Conservation (phyloP, 2,113 vertebrate genomes). For the Sander vitreus region DNA sequence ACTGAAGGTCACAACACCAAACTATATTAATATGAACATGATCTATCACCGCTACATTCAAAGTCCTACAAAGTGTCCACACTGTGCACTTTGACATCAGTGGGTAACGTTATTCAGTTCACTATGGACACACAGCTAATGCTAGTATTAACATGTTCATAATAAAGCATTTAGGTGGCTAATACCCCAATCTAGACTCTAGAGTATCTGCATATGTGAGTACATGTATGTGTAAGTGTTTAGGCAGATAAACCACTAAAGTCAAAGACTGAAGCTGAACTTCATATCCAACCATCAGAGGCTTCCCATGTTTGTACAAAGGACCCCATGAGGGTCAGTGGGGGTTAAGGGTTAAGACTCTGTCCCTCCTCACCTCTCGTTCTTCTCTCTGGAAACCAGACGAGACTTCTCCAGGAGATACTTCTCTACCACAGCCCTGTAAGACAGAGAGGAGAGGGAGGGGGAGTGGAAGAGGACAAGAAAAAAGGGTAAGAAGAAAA, state of each 20-base stretch:
- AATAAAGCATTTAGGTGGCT: background rate
- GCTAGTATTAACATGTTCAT: background rate
- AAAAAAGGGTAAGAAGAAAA: constrained; percentile 29
- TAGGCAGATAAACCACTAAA: constrained; percentile 15
- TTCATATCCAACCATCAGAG: constrained; percentile 45
- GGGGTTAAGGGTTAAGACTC: constrained; percentile 44
- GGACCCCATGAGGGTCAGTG: constrained; percentile 29
- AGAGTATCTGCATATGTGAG: background rate
- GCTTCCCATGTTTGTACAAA: constrained; percentile 51
- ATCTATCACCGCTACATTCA: background rate
- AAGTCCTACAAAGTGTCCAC: background rate
- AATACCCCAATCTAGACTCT: background rate
- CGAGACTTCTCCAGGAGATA: constrained; percentile 99
- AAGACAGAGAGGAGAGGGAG: background rate
- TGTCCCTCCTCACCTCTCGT: constrained; percentile 89
- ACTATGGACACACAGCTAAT: background rate
- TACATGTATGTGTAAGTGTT: background rate
- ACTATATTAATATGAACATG: background rate
- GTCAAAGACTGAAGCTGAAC: constrained; percentile 30
- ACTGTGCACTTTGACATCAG: background rate
- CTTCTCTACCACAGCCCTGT: constrained; percentile 97
- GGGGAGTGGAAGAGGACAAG: background rate
- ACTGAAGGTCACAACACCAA: background rate
- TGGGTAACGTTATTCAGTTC: background rate
- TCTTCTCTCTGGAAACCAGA: constrained; percentile 96